Conservation (phyloP, 30 jellyfish, hydroid and myxozoan genomes). For the Euphysa ruthae region DNA sequence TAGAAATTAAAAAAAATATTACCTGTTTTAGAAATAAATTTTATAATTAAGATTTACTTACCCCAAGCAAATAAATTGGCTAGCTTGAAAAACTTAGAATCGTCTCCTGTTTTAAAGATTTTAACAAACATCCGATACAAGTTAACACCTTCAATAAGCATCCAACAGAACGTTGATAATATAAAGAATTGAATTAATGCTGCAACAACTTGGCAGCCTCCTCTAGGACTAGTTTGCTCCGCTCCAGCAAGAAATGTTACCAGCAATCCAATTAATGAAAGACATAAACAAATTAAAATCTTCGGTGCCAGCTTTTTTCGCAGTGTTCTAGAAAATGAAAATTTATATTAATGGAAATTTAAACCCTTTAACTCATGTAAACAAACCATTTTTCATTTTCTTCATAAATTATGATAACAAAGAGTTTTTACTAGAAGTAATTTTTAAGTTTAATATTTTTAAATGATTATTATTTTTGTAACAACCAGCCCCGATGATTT, state of each 20-base stretch:
- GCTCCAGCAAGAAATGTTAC: conserved; percentile 61
- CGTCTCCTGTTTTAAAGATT: conserved; percentile 18
- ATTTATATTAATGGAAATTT: no score
- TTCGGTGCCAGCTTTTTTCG: conserved; percentile 79
- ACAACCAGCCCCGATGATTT: no score
- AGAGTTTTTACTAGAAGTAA: no score
- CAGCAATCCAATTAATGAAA: conserved; percentile 48
- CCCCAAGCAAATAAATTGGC: conserved; percentile 81
- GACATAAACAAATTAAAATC: conserved; percentile 60
- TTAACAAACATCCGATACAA: conserved; percentile 71
- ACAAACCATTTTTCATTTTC: no score
- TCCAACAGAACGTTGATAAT: conserved; percentile 70
- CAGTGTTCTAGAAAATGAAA: conserved; percentile 39
- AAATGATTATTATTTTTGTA: no score
- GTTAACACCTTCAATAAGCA: conserved; percentile 86
- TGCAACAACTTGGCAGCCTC: conserved; percentile 68
- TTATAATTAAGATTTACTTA: conserved; percentile 13
- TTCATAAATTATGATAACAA: no score
- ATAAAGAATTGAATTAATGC: conserved; percentile 63
- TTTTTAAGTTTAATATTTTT: no score
- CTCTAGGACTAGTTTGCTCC: conserved; percentile 44
- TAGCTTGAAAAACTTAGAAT: background rate
- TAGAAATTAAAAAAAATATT: no score
- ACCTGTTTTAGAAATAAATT: no score
- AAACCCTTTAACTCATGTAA: no score